Evolutionary conservation across 2,113 vertebrate genomes (phyloP), one percentile per base, ranked within the genome.

Genomic region (Salvelinus sp.): DNA sequence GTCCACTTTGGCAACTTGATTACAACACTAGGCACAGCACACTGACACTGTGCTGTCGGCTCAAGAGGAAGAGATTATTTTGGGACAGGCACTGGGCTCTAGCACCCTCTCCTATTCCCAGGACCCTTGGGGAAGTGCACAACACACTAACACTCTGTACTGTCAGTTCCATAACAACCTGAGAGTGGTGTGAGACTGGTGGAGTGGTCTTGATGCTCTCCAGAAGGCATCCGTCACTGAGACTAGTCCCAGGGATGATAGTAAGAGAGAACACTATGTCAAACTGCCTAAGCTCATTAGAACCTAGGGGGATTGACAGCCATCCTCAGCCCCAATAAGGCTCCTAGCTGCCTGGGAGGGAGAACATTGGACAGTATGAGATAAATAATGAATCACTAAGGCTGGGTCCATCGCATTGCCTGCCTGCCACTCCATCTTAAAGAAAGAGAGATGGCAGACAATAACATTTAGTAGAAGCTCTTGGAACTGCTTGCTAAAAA

Each of bases 361-460:
- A 1, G 65, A 78, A 70, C 77, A 73, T 72, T 47, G 6, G 74
- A 57, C 79, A 60, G 76, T 73, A 74, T 74, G 82, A 54, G 77
- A 76, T 79, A 84, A 82, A 82, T 89, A 88, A 89, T 89, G 84
- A 89, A 88, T 88, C 88, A 81, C 87, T 88, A 88, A 87, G 77
- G 79, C 73, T 3, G 27, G 80, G 85, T 85, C 33, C 33, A 9
- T 38, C 84, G 88, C 80, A 76, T 18, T 1, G 69, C 77, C 90
- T 38, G 33, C 30, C 5, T 90, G 85, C 87, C 86, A 88, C 50
- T 54, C 50, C 86, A 87, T 85, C 88, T 87, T 58, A 33, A 33
- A 33, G 30, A 33, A 6, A 33, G 30, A 38, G 33, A 78, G 65
- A 69, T 64, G 65, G 76, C 60, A 72, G 70, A 79, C 28, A 30